Conservation (phyloP, 2,888 invertebrate genomes). For the Eupithecia inturbata region DNA sequence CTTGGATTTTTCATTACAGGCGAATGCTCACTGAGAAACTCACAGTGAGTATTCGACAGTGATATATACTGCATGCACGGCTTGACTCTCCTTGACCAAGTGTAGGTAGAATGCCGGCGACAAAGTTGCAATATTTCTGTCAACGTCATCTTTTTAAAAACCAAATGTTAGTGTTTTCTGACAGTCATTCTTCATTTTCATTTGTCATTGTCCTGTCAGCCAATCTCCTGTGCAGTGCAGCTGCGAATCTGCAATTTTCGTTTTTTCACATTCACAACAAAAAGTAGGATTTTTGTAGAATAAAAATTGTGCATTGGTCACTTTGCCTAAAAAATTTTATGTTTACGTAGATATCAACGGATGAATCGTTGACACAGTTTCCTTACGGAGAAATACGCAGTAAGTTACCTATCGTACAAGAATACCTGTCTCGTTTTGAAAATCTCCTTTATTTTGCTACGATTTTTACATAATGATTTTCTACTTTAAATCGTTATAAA, state of each 20-base stretch:
- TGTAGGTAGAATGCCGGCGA: not conserved
- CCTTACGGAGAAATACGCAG: conserved; percentile 24
- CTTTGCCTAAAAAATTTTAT: not conserved
- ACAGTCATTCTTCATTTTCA: not conserved
- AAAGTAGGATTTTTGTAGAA: conserved; percentile 13
- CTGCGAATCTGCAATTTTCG: conserved; percentile 13
- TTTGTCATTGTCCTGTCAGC: conserved; percentile 4
- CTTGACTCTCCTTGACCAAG: too few relatives aligned
- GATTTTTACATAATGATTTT: not conserved
- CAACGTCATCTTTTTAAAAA: not conserved
- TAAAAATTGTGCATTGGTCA: not conserved
- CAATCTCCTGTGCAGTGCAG: conserved; percentile 5
- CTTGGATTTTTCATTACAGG: too few relatives aligned
- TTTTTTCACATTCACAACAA: conserved; percentile 31
- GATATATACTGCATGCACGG: too few relatives aligned
- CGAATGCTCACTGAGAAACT: too few relatives aligned
- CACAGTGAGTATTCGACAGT: too few relatives aligned
- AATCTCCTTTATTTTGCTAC: not conserved
- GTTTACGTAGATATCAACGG: not conserved
- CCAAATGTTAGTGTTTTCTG: not conserved
- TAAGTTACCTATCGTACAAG: conserved; percentile 19
- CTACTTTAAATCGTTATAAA: not conserved
- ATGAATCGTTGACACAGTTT: not conserved
- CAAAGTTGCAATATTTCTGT: not conserved
- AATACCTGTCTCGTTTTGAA: not conserved